Evolutionary conservation across 35 echinoderm and acorn worm genomes (phyloP).

Genomic region (Hemicentrotus pulcherrimus): DNA sequence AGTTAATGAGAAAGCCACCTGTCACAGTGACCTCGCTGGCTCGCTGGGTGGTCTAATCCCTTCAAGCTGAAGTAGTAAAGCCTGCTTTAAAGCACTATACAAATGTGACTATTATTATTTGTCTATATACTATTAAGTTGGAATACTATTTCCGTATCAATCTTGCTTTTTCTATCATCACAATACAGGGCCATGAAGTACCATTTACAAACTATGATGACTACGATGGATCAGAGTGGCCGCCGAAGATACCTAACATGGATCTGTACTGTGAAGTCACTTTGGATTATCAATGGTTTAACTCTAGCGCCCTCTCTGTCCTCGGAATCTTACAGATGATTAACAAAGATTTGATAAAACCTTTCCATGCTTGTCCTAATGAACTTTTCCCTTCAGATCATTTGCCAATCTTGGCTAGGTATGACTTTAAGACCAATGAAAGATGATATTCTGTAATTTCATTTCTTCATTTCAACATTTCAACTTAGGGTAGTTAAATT

Average conservation of each 20-base stretch:
- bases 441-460: background rate
- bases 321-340: conserved; percentile 14
- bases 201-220: conserved; percentile 44
- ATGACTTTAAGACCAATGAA: background rate
- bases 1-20: no score
- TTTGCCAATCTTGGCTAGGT: background rate
- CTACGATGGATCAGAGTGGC: background rate
- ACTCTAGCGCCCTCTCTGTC: background rate
- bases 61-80: no score
- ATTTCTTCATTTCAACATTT: no score
- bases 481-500: no score
- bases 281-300: conserved; percentile 43
- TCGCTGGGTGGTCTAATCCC: no score
- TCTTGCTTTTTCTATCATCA: background rate
- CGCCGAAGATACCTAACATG: conserved; percentile 8
- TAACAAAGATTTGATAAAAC: conserved; percentile 35
- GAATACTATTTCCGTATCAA: background rate
- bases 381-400: conserved; percentile 21
- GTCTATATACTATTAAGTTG: background rate
- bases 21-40: no score
- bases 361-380: conserved; percentile 44
- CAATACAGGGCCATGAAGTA: conserved; percentile 11
- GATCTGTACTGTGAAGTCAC: conserved; percentile 37
- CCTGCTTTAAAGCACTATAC: no score
- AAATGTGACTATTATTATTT: no score